Conservation (phyloP, 2,113 vertebrate genomes). For the Scortum barcoo region DNA sequence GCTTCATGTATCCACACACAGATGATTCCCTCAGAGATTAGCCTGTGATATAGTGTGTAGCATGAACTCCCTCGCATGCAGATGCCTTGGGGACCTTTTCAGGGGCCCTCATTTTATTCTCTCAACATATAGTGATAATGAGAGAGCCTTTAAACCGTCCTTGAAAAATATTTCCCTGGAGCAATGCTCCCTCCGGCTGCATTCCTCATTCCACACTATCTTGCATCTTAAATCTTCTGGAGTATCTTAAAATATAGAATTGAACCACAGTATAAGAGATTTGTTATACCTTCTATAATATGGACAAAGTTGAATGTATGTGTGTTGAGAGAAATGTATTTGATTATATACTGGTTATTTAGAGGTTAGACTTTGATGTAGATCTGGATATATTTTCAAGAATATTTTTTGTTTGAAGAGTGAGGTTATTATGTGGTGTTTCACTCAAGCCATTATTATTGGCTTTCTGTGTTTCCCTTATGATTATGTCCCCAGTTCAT, state of each 20-base stretch:
- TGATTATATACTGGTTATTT: constrained; percentile 18
- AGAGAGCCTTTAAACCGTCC: constrained; percentile 54
- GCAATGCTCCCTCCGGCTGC: constrained; percentile 19
- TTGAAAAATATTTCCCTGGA: constrained; percentile 40
- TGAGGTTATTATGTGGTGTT: constrained; percentile 41
- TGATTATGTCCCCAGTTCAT: constrained; percentile 45
- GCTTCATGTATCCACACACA: constrained; percentile 64
- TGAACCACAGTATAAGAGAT: background rate
- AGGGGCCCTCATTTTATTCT: constrained; percentile 66
- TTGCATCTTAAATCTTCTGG: constrained; percentile 29
- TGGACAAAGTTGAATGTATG: background rate
- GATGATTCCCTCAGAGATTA: constrained; percentile 77
- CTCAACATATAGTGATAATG: constrained; percentile 69
- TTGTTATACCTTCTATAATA: background rate
- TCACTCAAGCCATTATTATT: constrained; percentile 33
- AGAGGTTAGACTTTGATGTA: background rate
- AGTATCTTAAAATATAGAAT: constrained; percentile 24
- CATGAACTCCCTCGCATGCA: constrained; percentile 56
- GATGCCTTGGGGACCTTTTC: constrained; percentile 62
- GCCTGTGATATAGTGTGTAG: constrained; percentile 70
- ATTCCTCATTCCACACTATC: constrained; percentile 36
- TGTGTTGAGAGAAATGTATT: constrained; percentile 26
- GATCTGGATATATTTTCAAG: constrained; percentile 23
- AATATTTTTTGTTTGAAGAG: constrained; percentile 27
- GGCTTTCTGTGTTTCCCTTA: constrained; percentile 37